Conservation (phyloP, 2,888 invertebrate species). For the Drosophila mayaguana region DNA sequence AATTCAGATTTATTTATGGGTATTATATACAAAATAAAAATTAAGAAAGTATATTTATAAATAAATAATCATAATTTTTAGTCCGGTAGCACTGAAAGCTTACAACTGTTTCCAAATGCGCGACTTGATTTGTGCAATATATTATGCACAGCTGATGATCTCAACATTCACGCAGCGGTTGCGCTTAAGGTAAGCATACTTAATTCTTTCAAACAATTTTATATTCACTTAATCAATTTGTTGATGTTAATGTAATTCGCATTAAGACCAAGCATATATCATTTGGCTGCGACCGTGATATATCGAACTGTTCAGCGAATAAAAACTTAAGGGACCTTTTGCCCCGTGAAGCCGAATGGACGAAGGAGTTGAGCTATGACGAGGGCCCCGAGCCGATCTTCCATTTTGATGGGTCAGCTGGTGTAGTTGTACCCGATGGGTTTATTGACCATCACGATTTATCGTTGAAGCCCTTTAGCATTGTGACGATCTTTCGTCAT, state of each 20-base stretch:
- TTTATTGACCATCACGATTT: constrained; percentile 89
- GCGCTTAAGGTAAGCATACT: constrained; percentile 79
- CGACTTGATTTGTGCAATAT: constrained; percentile 85
- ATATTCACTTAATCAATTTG: not conserved
- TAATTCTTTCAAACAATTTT: not conserved
- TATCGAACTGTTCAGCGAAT: constrained; percentile 82
- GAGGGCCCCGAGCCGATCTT: constrained; percentile 96
- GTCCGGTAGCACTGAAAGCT: constrained; percentile 82
- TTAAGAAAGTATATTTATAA: not conserved
- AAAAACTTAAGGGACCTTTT: constrained; percentile 78
- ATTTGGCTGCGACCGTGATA: constrained; percentile 97
- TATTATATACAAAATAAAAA: too few species aligned
- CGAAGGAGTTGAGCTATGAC: constrained; percentile 92
- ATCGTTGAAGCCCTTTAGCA: constrained; percentile 93
- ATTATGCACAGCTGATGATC: constrained; percentile 82
- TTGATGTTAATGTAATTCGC: not conserved
- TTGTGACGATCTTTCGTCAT: constrained; percentile 98
- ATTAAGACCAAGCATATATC: constrained; percentile 90
- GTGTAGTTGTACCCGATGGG: constrained; percentile 92
- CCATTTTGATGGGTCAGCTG: constrained; percentile 97
- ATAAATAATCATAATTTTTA: constrained; percentile 34
- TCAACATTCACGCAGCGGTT: constrained; percentile 83
- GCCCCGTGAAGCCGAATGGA: constrained; percentile 90
- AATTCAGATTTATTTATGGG: too few species aligned
- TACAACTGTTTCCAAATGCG: constrained; percentile 84